Evolutionary conservation across 2,113 vertebrate genomes (phyloP).

Genomic region (Anthoscopus minutus): DNA sequence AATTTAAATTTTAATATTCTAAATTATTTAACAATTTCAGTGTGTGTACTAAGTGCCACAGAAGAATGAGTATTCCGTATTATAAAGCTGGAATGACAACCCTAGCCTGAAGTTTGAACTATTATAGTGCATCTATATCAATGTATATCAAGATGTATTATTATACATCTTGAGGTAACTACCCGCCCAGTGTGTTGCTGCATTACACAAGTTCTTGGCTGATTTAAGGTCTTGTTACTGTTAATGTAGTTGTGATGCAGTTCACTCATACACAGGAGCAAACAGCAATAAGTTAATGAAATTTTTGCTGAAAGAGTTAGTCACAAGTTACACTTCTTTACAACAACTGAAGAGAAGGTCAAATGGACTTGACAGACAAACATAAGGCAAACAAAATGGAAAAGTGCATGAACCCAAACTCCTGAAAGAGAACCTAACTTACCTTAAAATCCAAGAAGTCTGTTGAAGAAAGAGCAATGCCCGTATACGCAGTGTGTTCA

Average conservation of each 20-base stretch:
- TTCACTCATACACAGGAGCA: background rate
- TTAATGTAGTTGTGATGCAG: background rate
- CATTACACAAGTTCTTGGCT: accelerated
- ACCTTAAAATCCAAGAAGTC: background rate
- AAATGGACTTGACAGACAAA: background rate
- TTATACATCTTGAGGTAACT: background rate
- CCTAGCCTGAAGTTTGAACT: background rate
- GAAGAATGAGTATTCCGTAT: background rate
- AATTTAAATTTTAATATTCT: background rate
- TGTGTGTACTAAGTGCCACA: background rate
- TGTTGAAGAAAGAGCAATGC: background rate
- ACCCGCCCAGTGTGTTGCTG: background rate
- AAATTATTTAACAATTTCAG: background rate
- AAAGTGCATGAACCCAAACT: background rate
- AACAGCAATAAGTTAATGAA: background rate
- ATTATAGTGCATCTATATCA: background rate
- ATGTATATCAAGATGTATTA: too few species aligned
- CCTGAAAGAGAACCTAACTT: background rate
- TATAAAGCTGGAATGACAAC: background rate
- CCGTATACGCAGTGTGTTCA: background rate
- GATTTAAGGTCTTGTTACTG: background rate
- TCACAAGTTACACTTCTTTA: background rate
- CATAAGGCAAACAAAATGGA: background rate
- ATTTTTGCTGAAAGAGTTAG: background rate
- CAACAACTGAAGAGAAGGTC: background rate